Conservation (phyloP, 2,888 invertebrate species). For the Cecidostiba fungosa region DNA sequence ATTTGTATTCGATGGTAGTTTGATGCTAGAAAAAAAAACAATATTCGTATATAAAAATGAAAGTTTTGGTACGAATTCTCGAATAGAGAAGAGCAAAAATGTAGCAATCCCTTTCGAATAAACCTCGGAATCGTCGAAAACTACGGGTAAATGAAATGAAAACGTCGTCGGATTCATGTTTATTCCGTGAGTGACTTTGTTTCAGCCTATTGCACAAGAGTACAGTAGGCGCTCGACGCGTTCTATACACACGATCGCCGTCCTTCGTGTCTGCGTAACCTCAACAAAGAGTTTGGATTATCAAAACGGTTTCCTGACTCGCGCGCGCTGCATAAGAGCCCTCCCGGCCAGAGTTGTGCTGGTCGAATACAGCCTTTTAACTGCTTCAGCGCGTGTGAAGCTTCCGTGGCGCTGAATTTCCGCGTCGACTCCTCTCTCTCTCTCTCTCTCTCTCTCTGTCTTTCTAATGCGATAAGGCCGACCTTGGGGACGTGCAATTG, state of each 20-base stretch:
- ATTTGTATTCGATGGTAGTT: neutral
- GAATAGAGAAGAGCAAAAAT: neutral
- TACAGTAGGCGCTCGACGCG: neutral
- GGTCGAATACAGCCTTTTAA: constrained; percentile 28
- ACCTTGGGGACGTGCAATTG: constrained; percentile 57
- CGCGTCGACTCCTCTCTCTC: constrained; percentile 10
- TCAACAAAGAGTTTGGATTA: constrained; percentile 55
- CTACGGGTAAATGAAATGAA: neutral
- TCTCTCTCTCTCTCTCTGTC: constrained; percentile 10
- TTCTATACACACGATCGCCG: neutral
- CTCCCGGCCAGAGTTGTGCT: neutral
- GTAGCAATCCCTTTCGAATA: neutral
- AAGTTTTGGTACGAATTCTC: neutral
- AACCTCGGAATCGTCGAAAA: neutral
- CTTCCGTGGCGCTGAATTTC: constrained; percentile 37
- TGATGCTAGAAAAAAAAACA: neutral
- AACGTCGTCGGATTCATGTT: neutral
- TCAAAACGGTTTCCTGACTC: constrained; percentile 56
- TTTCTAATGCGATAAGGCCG: constrained; percentile 56
- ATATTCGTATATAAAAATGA: neutral
- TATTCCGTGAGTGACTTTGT: constrained; percentile 11
- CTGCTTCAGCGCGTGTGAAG: constrained; percentile 32
- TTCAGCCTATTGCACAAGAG: constrained; percentile 49
- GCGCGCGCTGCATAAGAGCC: constrained; percentile 14
- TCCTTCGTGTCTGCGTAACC: constrained; percentile 48